These are phyloP conservation scores for Malurus melanocephalus DNA, from an alignment of 2,113 vertebrate species.

Conservation along the genomic window DNA sequence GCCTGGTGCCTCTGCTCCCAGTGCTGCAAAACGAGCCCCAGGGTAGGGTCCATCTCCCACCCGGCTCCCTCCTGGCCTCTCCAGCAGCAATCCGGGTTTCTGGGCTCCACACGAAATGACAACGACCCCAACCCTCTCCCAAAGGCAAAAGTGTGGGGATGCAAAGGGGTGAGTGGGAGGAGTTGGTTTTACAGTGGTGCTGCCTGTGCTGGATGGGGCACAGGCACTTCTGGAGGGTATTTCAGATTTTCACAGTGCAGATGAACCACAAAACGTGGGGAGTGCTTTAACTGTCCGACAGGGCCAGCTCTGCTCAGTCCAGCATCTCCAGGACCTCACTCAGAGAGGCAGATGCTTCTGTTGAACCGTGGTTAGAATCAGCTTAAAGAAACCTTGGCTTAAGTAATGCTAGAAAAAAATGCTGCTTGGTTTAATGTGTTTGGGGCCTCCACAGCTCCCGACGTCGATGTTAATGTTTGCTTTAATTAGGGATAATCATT, in stretches of 20 bases:
- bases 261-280: rapidly evolving
- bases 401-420: neutral
- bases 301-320: neutral
- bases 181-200: rapidly evolving
- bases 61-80: neutral
- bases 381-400: neutral
- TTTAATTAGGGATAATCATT: conserved; percentile 32
- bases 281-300: rapidly evolving
- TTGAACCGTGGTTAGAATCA: rapidly evolving
- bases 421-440: neutral
- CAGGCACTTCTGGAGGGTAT: rapidly evolving
- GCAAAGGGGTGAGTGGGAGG: neutral
- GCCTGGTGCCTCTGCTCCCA: neutral
- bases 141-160: neutral
- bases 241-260: rapidly evolving
- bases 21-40: neutral
- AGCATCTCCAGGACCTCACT: neutral
- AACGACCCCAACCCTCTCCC: neutral
- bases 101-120: rapidly evolving
- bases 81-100: rapidly evolving
- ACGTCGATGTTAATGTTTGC: neutral
- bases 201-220: neutral
- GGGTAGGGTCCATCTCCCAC: rapidly evolving
- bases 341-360: neutral
- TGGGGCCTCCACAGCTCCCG: neutral